phyloP scores from a whole-genome alignment of 30 jellyfish, hydroid and myxozoan genomes.

The Hydractinia echinata region DNA sequence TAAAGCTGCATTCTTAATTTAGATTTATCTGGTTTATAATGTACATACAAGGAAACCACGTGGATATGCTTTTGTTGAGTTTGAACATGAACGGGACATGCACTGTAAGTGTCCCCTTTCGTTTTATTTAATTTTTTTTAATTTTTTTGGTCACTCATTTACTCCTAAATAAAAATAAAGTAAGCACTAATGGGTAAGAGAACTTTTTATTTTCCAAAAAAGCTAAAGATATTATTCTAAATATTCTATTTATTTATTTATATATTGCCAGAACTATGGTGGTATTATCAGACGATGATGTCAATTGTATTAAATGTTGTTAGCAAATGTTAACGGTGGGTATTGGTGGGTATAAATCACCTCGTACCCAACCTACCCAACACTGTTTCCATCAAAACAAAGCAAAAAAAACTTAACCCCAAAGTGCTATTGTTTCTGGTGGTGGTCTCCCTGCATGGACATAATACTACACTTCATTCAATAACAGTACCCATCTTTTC shows the following conservation, averaged over 20 bases:
- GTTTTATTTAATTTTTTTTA: too few relatives aligned
- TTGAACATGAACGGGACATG: slow-evolving; percentile 95
- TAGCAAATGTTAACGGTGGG: slow-evolving; percentile 37
- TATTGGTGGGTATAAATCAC: slow-evolving; percentile 51
- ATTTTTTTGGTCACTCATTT: too few relatives aligned
- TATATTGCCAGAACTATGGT: slow-evolving; percentile 6
- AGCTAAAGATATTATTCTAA: neutral
- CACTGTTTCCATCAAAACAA: too few relatives aligned
- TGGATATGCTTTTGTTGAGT: slow-evolving; percentile 97
- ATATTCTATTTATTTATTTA: neutral
- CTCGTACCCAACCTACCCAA: slow-evolving; percentile 30
- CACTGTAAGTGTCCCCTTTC: slow-evolving; percentile 54
- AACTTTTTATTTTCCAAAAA: too few relatives aligned
- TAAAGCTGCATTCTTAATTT: neutral
- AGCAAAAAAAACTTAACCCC: too few relatives aligned
- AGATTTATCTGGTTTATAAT: slow-evolving; percentile 73
- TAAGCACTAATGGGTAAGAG: too few relatives aligned
- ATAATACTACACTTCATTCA: too few relatives aligned
- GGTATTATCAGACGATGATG: slow-evolving; percentile 13
- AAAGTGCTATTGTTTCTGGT: too few relatives aligned
- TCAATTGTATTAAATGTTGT: slow-evolving; percentile 8
- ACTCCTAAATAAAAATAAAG: too few relatives aligned
- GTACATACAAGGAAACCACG: slow-evolving; percentile 53
- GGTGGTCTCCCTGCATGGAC: too few relatives aligned
- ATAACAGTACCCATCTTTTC: too few relatives aligned